These are phyloP conservation scores for Urocyon cinereoargenteus DNA, from an alignment of 2,797 vertebrate genomes.

Conservation along the genomic window DNA sequence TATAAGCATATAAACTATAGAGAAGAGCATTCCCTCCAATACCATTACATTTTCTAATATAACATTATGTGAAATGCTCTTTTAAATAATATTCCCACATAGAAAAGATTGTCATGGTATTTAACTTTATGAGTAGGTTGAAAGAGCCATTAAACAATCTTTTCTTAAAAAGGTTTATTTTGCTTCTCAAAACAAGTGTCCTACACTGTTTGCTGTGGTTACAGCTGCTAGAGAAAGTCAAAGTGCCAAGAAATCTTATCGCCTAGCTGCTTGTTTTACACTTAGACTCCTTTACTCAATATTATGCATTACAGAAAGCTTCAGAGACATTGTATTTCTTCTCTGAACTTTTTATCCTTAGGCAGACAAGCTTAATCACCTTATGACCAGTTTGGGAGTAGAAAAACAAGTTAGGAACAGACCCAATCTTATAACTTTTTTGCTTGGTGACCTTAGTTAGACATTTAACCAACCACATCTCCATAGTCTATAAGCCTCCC, in stretches of 20 bases:
- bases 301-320: background rate
- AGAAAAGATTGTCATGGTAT: background rate
- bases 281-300: background rate
- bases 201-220: background rate
- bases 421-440: background rate
- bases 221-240: background rate
- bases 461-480: background rate
- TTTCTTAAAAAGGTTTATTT: background rate
- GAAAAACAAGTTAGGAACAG: background rate
- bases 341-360: background rate
- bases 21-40: background rate
- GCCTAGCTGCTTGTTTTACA: background rate
- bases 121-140: background rate
- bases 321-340: background rate
- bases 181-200: background rate
- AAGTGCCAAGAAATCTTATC: rapidly evolving
- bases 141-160: background rate
- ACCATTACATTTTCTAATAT: background rate
- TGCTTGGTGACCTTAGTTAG: background rate
- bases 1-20: background rate
- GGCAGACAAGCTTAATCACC: conserved; percentile 1
- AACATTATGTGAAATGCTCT: background rate
- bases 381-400: background rate
- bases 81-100: background rate
- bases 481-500: background rate